Evolutionary conservation across 1,140 invertebrate genomes (phyloP).

Genomic region (Calliphora vicina): DNA sequence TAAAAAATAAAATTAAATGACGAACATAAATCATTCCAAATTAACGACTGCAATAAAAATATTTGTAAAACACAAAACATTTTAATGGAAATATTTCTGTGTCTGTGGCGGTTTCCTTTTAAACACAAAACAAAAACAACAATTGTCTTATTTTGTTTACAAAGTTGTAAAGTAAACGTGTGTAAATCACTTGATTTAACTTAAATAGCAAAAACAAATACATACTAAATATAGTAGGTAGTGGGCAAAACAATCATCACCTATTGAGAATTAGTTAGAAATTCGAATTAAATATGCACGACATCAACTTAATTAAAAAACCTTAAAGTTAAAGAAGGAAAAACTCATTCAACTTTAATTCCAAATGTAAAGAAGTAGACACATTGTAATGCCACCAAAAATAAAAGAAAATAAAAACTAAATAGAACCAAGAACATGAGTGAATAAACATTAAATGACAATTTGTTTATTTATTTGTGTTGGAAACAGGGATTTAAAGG

Average conservation of each 20-base stretch:
- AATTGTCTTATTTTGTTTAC: neutral
- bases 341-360: neutral
- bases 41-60: neutral
- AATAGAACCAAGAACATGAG: neutral
- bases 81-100: neutral
- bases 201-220: neutral
- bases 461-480: neutral
- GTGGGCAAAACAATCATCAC: neutral
- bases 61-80: neutral
- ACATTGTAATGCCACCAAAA: neutral
- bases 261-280: neutral
- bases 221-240: neutral
- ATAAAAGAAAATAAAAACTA: neutral
- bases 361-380: neutral
- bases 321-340: neutral
- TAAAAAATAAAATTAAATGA: neutral
- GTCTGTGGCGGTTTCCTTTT: neutral
- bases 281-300: neutral
- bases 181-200: neutral
- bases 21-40: neutral
- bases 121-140: neutral
- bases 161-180: neutral
- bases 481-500: neutral
- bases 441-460: neutral
- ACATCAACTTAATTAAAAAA: slow-evolving; percentile 3